Evolutionary conservation across 1,140 invertebrate species (phyloP), one percentile per base, ranked within the genome.

Genomic region (Heliconius nattereri): DNA sequence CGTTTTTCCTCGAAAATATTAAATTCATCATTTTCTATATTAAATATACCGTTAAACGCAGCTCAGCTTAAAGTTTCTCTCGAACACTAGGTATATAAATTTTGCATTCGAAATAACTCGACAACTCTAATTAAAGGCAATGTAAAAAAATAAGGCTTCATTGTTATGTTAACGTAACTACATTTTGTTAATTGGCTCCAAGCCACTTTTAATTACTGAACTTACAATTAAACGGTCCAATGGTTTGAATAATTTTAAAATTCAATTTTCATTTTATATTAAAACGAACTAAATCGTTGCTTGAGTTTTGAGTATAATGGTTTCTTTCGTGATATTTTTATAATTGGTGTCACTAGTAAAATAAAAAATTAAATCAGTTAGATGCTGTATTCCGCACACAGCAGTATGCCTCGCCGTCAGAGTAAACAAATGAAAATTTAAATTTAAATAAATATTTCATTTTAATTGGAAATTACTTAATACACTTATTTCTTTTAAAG

Each of bases 101-200:
- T 82, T 26, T 87, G 57, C 45, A 75, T 84, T 81, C 81, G 73
- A 82, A 79, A 26, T 73, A 84, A 81, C 78, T 85, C 79, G 83
- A 85, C 84, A 89, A 88, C 85, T 86, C 88, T 90, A 91, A 93
- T 93, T 93, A 92, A 89, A 84, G 76, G 76, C 76, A 80, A 81
- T 90, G 81, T 84, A 87, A 88, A 89, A 89, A 85, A 45, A 86
- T 86, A 87, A 83, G 80, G 80, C 78, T 85, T 86, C 86, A 90
- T 91, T 93, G 91, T 93, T 90, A 88, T 84, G 85, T 89, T 86
- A 85, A 85, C 83, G 83, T 84, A 87, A 88, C 84, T 87, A 91
- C 90, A 91, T 90, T 93, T 91, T 83, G 90, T 92, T 92, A 93
- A 92, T 93, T 93, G 90, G 87, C 86, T 85, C 80, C 82, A 85